These are phyloP conservation scores for Anomalospiza imberbis DNA, from an alignment of 2,797 vertebrate species.

Conservation along the genomic window DNA sequence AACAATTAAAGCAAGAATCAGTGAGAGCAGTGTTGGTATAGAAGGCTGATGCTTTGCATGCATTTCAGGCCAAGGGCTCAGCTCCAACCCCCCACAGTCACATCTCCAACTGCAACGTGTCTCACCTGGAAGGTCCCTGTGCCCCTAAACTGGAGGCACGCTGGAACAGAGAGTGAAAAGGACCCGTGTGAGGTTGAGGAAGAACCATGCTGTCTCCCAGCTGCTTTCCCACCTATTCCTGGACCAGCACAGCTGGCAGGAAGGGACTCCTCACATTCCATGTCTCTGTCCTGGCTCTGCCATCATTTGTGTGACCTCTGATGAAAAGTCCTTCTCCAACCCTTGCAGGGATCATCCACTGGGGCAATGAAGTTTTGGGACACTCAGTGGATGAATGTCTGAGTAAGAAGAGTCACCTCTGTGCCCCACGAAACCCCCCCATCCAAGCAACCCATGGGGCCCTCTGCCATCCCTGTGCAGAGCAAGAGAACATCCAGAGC, in stretches of 20 bases:
- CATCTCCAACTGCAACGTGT: no score
- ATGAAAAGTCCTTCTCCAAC: not conserved
- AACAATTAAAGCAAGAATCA: fast-evolving
- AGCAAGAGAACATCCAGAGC: not conserved
- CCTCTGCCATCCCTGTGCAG: not conserved
- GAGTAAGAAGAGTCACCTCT: not conserved
- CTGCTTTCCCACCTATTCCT: not conserved
- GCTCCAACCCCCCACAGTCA: no score
- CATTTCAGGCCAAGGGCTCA: not conserved
- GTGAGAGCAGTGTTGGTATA: no score
- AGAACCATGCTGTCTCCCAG: not conserved
- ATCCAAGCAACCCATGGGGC: not conserved
- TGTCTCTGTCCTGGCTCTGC: not conserved
- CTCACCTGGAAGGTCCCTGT: no score
- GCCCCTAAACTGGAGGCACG: not conserved
- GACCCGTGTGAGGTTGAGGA: fast-evolving
- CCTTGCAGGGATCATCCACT: not conserved
- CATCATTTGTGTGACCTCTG: not conserved
- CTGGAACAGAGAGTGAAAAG: not conserved
- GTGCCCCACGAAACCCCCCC: not conserved
- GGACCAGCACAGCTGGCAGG: not conserved
- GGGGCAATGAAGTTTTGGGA: not conserved
- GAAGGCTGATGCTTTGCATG: no score
- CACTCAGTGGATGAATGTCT: not conserved
- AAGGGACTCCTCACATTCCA: not conserved